Percentiles rank a stretch among this genome's conserved stretches.
Evolutionary conservation across 2,888 invertebrate genomes (phyloP).

Genomic region (Xestoiulus laeticollis): DNA sequence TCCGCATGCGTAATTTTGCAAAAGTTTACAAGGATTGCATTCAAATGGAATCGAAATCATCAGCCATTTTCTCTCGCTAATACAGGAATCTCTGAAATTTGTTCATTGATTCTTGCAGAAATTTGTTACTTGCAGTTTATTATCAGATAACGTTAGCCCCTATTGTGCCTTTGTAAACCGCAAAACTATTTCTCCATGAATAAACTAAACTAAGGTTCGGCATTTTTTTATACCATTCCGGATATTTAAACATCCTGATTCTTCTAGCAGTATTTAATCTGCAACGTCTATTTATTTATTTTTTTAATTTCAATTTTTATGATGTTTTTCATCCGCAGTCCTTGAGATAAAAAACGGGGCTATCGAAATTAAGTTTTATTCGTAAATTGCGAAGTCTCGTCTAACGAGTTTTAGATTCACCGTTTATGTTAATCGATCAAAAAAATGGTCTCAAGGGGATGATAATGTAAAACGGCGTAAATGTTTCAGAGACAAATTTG

Average conservation of each 20-base stretch:
- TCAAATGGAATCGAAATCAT: neutral
- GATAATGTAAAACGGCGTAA: neutral
- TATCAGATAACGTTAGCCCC: neutral
- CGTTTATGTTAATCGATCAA: neutral
- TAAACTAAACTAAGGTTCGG: neutral
- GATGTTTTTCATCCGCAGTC: neutral
- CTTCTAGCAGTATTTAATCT: neutral
- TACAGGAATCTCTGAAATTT: neutral
- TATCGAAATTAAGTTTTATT: neutral
- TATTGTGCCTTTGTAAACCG: neutral
- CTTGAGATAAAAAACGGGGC: slow-evolving; percentile 33
- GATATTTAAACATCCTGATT: slow-evolving; percentile 24
- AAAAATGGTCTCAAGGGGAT: neutral
- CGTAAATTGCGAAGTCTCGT: neutral
- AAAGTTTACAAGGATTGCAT: neutral
- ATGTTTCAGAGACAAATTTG: neutral
- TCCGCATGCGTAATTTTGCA: slow-evolving; percentile 15
- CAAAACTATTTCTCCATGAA: neutral
- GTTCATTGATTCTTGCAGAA: neutral
- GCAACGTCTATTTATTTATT: neutral
- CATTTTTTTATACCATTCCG: neutral
- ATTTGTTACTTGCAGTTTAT: neutral
- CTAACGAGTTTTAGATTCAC: neutral
- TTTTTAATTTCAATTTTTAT: neutral
- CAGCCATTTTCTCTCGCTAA: neutral